phyloP scores from a whole-genome alignment of 2,797 vertebrate genomes.

The Dryobates pubescens region DNA sequence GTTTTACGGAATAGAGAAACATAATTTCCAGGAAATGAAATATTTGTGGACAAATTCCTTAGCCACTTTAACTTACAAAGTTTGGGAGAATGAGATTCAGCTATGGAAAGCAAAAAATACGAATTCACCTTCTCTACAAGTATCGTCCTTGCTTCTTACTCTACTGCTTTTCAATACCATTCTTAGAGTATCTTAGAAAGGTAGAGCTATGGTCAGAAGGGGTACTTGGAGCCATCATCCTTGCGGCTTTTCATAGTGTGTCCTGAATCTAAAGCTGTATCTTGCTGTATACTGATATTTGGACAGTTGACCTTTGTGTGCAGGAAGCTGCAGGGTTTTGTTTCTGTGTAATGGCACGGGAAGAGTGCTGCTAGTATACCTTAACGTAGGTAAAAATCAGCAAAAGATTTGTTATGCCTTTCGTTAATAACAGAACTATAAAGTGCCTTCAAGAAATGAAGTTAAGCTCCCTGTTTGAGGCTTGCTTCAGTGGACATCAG shows the following conservation, averaged over 20 bases:
- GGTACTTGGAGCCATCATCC: neutral
- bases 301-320: fast-evolving
- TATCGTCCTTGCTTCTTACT: neutral
- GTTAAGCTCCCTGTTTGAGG: neutral
- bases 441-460: neutral
- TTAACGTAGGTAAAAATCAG: neutral
- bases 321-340: neutral
- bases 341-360: fast-evolving
- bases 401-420: neutral
- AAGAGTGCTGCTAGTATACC: neutral
- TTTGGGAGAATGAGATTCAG: neutral
- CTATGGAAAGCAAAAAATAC: neutral
- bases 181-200: fast-evolving
- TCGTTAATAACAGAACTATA: neutral
- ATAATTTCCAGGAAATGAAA: neutral
- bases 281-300: neutral
- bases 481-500: fast-evolving
- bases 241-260: neutral
- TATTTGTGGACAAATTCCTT: neutral
- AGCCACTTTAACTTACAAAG: fast-evolving
- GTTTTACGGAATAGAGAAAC: neutral
- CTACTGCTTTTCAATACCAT: neutral
- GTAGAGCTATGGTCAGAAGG: neutral
- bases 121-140: neutral
- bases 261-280: neutral